Evolutionary conservation across 1,140 invertebrate species (phyloP).

Genomic region (Nephila pilipes): DNA sequence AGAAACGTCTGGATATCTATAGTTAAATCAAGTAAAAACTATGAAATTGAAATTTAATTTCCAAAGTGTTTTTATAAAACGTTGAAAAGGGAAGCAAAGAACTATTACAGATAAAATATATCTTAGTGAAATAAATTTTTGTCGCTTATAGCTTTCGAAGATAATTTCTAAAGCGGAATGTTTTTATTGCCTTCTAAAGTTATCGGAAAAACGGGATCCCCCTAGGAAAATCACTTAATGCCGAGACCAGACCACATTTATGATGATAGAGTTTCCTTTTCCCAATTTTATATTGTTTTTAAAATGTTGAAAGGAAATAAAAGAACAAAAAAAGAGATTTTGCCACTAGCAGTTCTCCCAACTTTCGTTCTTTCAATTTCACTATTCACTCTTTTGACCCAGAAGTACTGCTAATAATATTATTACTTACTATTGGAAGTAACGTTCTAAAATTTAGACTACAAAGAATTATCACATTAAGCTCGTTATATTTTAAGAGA

Average conservation of each 20-base stretch:
- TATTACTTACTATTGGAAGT: neutral
- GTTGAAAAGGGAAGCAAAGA: neutral
- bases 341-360: neutral
- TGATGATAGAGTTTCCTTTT: neutral
- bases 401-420: neutral
- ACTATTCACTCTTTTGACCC: neutral
- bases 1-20: too few relatives aligned
- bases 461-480: neutral
- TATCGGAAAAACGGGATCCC: neutral
- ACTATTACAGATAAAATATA: neutral
- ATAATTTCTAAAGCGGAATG: neutral
- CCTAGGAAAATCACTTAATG: conserved; percentile 18
- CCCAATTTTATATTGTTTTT: neutral
- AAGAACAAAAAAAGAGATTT: neutral
- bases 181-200: neutral
- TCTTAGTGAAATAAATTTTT: neutral
- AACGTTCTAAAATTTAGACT: neutral
- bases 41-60: neutral
- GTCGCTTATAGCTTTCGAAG: neutral
- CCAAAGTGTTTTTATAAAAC: neutral
- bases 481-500: neutral
- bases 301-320: neutral
- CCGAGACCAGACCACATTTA: neutral
- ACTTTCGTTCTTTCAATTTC: neutral
- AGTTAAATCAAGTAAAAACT: too few relatives aligned